Evolutionary conservation across 1,140 invertebrate species (phyloP), one percentile per base, ranked within the genome.

Genomic region (Prorops nasuta): DNA sequence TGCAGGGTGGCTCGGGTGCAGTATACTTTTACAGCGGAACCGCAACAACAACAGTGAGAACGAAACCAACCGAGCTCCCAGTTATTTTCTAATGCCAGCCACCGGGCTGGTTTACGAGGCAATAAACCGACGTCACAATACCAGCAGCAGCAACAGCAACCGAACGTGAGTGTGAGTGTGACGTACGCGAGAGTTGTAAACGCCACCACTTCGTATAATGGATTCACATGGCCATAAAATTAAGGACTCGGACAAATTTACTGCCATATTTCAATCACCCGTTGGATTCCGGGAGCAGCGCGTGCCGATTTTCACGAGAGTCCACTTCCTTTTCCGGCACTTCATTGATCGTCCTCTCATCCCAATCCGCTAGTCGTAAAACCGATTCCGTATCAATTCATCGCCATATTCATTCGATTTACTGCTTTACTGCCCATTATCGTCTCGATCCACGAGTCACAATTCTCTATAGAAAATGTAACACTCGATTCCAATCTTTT

Each of bases 211-310:
- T 72, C 58, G 56, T 56, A 68, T 75, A 76, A 76, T 74, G 67
- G 68, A 74, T 74, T 71, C 62, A 67, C 63, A 66, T 55, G 60
- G 58, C 46, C 32, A 66, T 56, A 76, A 76, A 77, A 77, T 75
- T 75, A 72, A 69, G 71, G 74, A 69, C 64, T 67, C 64, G 51
- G 66, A 67, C 71, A 74, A 77, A 76, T 75, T 75, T 76, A 71
- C 58, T 65, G 63, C 39, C 69, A 52, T 61, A 54, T 66, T 63
- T 66, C 58, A 61, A 42, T 60, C 48, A 22, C 17, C 49, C 35
- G 44, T 40, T 10, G 31, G 34, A 50, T 54, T 50, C 45, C 34
- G 17, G 14, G 40, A 32, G 51, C 14, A 40, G 34, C 49, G 40
- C 21, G 43, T 35, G 24, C 18, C 44, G 37, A 47, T 50, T 45